Conservation (phyloP, 2,113 vertebrate species). For the Stigmatopora nigra region DNA sequence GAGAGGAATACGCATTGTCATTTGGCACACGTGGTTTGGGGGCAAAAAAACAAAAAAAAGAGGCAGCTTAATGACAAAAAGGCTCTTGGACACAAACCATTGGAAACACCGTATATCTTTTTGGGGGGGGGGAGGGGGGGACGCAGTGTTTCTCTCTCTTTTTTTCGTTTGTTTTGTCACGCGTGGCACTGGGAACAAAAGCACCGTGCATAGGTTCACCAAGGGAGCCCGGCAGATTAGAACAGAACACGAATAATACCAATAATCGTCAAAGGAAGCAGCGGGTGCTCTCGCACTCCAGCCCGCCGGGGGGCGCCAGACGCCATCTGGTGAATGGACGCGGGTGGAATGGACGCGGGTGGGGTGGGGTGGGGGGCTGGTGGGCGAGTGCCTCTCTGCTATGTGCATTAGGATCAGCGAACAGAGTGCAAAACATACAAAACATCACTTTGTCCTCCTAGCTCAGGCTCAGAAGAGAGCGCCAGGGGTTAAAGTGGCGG, state of each 20-base stretch:
- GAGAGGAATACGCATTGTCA: conserved; percentile 64
- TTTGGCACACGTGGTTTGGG: conserved; percentile 74
- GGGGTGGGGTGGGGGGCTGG: conserved; percentile 48
- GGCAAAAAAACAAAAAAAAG: conserved; percentile 66
- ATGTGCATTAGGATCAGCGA: conserved; percentile 71
- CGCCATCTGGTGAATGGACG: conserved; percentile 10
- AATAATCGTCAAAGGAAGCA: conserved; percentile 24
- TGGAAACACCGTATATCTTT: conserved; percentile 37
- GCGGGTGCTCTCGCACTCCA: conserved; percentile 56
- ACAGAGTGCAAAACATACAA: conserved; percentile 76
- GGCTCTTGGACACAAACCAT: conserved; percentile 57
- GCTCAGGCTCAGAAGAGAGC: conserved; percentile 56
- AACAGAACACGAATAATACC: conserved; percentile 55
- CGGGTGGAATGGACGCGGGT: conserved; percentile 30
- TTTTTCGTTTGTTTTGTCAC: conserved; percentile 59
- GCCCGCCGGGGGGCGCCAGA: conserved; percentile 21
- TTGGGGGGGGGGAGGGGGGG: neutral
- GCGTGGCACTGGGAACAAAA: conserved; percentile 67
- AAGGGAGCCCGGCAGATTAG: conserved; percentile 66
- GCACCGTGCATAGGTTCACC: conserved; percentile 71
- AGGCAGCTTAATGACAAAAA: conserved; percentile 57
- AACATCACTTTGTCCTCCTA: conserved; percentile 62
- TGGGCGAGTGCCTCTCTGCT: conserved; percentile 55
- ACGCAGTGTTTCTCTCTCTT: conserved; percentile 22
- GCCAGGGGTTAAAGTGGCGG: conserved; percentile 15